Base-by-base conservation (phyloP, 2,797 vertebrate species). In the Acanthornis magna region DNA sequence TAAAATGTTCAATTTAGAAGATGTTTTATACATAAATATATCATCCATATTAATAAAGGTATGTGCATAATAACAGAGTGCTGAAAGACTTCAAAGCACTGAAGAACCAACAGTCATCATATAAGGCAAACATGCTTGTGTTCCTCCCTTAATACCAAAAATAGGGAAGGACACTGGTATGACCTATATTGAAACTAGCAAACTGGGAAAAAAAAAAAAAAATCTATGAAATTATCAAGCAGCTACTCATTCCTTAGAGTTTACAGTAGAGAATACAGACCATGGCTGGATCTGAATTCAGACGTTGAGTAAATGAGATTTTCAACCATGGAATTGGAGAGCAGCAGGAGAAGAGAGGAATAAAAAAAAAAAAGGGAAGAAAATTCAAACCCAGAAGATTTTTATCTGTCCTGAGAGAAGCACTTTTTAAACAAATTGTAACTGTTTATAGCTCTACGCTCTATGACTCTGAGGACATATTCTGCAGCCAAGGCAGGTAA, bases 361-460 rank as follows among this genome's bases (percentile, higher is more conserved):
- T 63, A 32, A 68, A 79, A 74, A 65, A 47, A 36, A 38, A 60
- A 74, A 78, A 29, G 40, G 38, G 40, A 76, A 71, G 75, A 74
- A 89, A 93, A 91, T 75, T 61, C 68, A 53, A 89, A 22, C 45
- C 30, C 1, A 0, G 8, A 80, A 71, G 26, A 80, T 55, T 91
- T 92, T 85, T 72, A 81, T 92, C 58, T 92, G 73, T 85, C 70
- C 51, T 92, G 40, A 86, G 91, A 93, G 79, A 89, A 92, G n/a
- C 30, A 67, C 74, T 89, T 86, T 89, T 73, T 7, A 92, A 95
- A 94, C 26, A 68, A 85, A 74, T 71, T 60, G 22, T 62, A 91
- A 48, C 53, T 40, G 62, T 71, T 77, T 77, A 38, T 58, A 65
- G 54, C 48, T 84, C 48, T 40, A 61, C 0, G 2, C 19, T 55